A percentile compares a stretch with the other conserved stretches of the same genome.
These are phyloP conservation scores for Mycetomoellerius zeteki DNA, from an alignment of 1,140 invertebrate species.

Conservation along the genomic window DNA sequence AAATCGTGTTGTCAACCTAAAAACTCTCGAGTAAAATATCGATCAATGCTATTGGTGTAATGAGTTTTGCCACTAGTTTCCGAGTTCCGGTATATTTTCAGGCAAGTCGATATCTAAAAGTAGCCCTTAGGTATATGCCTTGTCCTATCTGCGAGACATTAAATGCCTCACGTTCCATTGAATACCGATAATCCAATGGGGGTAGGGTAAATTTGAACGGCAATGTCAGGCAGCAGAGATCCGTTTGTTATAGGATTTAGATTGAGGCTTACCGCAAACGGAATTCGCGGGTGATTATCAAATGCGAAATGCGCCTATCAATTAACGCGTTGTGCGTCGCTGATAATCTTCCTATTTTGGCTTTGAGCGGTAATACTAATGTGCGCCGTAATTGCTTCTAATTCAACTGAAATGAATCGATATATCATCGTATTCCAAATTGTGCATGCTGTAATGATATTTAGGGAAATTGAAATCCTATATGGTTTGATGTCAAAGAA, in stretches of 20 bases:
- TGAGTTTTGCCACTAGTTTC: neutral
- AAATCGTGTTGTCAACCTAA: neutral
- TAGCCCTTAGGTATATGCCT: neutral
- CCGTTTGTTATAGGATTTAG: slow-evolving; percentile 41
- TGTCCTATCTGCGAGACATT: neutral
- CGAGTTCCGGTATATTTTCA: neutral
- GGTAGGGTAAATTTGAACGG: slow-evolving; percentile 18
- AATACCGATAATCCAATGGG: slow-evolving; percentile 34
- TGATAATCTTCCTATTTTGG: slow-evolving; percentile 43
- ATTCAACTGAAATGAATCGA: slow-evolving; percentile 44
- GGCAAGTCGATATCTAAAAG: neutral
- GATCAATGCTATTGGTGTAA: neutral
- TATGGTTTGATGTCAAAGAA: no score
- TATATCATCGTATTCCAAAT: slow-evolving; percentile 17
- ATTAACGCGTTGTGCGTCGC: slow-evolving; percentile 40
- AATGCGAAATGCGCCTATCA: slow-evolving; percentile 54
- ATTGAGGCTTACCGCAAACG: slow-evolving; percentile 35
- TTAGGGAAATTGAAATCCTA: neutral
- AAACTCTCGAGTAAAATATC: neutral
- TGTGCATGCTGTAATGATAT: neutral
- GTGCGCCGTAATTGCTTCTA: slow-evolving; percentile 48
- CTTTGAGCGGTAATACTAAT: slow-evolving; percentile 30
- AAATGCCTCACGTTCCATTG: slow-evolving; percentile 13
- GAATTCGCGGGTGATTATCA: slow-evolving; percentile 39
- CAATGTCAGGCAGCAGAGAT: slow-evolving; percentile 17